Base-by-base conservation (phyloP, 2,113 vertebrate genomes). In the Paradoxurus hermaphroditus region DNA sequence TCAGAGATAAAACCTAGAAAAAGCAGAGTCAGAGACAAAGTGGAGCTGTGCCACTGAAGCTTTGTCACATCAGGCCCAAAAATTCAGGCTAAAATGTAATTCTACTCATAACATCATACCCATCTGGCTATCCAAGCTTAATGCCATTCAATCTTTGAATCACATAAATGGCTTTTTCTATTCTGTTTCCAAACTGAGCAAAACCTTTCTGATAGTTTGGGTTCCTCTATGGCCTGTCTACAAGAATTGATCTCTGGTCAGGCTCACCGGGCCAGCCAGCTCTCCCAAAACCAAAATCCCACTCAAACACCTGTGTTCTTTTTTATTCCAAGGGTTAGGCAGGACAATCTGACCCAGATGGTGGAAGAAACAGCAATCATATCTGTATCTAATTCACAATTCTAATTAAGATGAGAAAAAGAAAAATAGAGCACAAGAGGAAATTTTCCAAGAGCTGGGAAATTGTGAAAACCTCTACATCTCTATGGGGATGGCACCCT, bases 361-460 rank as follows among this genome's bases (percentile, higher is more conserved):
- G 51, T 27, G 1, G 0, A 83, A 46, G 79, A 94, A 90, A 63
- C 3, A 78, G 19, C 49, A 75, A 36, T 56, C 67, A 77, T 11
- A 25, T 44, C 56, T 75, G 25, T 78, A 4, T 72, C 41, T 90
- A 88, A 91, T 53, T 82, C 49, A 84, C 11, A 94, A n/a, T 8
- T 95, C n/a, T 83, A 90, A 84, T 91, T 77, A 91, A 94, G 29
- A 51, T 7, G 12, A 90, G 44, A 36, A 70, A 86, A 79, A 96
- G 23, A 77, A 79, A 95, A 84, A 72, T 0, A 87, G 68, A 94
- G 65, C n/a, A 5, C 36, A 27, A 82, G 41, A 36, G 53, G n/a
- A 96, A 92, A 75, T 39, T 49, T 23, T 70, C 49, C 31, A 81
- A 79, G n/a, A 90, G n/a, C 56, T 27, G 11, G n/a, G 90, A 95